Percentiles rank a stretch among this genome's conserved stretches.
phyloP scores from a whole-genome alignment of 92 coral and sea anemone genomes.

The Muricea muricata region DNA sequence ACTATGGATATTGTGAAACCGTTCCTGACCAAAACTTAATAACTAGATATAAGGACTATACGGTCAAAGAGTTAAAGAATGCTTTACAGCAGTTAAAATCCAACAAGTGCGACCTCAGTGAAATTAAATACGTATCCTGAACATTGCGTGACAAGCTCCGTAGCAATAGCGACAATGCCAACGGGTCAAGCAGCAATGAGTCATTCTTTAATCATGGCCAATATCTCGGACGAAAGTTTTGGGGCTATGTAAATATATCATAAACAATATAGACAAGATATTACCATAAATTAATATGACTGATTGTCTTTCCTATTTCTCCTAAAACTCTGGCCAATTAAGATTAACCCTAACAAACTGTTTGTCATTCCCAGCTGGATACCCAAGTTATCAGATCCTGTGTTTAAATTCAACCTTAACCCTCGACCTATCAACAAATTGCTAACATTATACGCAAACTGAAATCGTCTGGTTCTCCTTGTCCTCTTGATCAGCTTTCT shows the following conservation, averaged over 20 bases:
- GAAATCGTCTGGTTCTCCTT: too few species aligned
- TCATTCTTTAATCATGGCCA: not conserved
- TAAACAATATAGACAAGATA: not conserved
- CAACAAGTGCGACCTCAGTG: not conserved
- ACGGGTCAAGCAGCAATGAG: not conserved
- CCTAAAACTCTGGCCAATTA: not conserved
- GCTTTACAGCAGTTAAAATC: not conserved
- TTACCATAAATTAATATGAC: not conserved
- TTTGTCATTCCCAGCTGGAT: constrained; percentile 1
- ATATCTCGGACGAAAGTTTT: not conserved
- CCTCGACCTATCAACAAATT: too few species aligned
- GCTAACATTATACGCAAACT: too few species aligned
- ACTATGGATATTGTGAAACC: not conserved
- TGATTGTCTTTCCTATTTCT: not conserved
- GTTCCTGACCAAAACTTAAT: not conserved
- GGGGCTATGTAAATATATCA: not conserved
- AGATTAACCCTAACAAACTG: not conserved
- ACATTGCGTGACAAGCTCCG: not conserved
- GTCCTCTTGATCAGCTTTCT: too few species aligned
- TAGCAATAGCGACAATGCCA: not conserved
- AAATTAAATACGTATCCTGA: not conserved
- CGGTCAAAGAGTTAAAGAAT: not conserved
- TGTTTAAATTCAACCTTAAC: too few species aligned
- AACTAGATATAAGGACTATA: not conserved
- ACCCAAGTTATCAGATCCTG: too few species aligned